Conservation (phyloP, 2,888 invertebrate species). For the Galerucella nymphaeae region DNA sequence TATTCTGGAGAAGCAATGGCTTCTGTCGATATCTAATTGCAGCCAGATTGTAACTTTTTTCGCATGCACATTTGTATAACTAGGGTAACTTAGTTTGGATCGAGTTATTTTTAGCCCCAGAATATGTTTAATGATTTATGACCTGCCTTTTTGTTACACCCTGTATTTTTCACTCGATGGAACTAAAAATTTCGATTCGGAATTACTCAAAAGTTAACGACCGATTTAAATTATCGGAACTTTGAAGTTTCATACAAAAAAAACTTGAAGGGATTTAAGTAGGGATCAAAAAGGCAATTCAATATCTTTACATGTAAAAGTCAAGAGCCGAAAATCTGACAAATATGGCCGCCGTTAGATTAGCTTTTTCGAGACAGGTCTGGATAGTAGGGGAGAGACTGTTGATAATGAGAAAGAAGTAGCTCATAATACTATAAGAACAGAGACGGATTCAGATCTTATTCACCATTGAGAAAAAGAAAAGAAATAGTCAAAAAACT, state of each 20-base stretch:
- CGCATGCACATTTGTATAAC: too few relatives aligned
- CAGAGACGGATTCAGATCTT: not conserved
- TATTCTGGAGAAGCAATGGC: too few relatives aligned
- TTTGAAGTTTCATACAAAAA: constrained; percentile 2
- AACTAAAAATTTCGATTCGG: not conserved
- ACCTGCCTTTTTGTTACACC: too few relatives aligned
- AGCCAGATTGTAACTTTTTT: too few relatives aligned
- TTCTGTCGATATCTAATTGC: too few relatives aligned
- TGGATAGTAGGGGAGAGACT: constrained; percentile 49
- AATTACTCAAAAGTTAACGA: not conserved
- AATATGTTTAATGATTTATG: too few relatives aligned
- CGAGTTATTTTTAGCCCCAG: too few relatives aligned
- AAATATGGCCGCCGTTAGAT: constrained; percentile 26
- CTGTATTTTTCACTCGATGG: not conserved
- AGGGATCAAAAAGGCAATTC: constrained; percentile 16
- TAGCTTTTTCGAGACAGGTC: constrained; percentile 23
- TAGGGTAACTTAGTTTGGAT: too few relatives aligned
- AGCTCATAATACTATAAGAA: not conserved
- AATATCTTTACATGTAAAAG: constrained; percentile 18
- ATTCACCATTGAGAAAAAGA: not conserved
- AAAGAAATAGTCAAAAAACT: not conserved
- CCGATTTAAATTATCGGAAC: constrained; percentile 7
- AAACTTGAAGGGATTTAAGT: not conserved
- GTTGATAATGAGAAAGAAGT: constrained; percentile 57
- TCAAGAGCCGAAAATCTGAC: constrained; percentile 24